Conservation (phyloP, 2,888 invertebrate genomes). For the Hirtodrosophila alboralis region DNA sequence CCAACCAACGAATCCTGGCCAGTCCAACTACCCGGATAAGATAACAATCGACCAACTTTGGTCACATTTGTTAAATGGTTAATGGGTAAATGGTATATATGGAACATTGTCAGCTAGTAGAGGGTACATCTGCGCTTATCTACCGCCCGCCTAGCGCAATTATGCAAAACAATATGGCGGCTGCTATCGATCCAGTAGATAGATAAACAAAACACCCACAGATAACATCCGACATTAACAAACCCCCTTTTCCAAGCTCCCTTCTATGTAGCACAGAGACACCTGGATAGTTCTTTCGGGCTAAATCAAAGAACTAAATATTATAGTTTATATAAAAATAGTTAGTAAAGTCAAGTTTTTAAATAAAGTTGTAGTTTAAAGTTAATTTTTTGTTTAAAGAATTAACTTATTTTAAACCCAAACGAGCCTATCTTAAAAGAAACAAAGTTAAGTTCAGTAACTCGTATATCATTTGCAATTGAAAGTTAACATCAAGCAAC, state of each 20-base stretch:
- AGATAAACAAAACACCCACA: conserved; percentile 30
- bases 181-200: conserved; percentile 60
- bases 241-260: background rate
- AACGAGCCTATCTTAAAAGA: too few species aligned
- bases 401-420: too few species aligned
- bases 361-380: too few species aligned
- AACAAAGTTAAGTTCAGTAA: too few species aligned
- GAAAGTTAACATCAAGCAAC: too few species aligned
- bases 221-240: conserved; percentile 21
- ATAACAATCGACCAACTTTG: conserved; percentile 54
- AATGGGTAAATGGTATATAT: conserved; percentile 32
- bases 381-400: too few species aligned
- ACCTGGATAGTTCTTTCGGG: conserved; percentile 15
- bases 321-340: too few species aligned
- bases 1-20: conserved; percentile 57
- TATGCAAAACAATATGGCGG: conserved; percentile 80
- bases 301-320: background rate
- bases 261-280: conserved; percentile 4
- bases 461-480: too few species aligned
- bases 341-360: too few species aligned
- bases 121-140: conserved; percentile 49
- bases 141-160: conserved; percentile 48
- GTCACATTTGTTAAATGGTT: conserved; percentile 21
- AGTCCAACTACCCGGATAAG: conserved; percentile 58
- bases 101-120: too few species aligned